A percentile compares a stretch with the other conserved stretches of the same genome.
These are phyloP conservation scores for Hypotaenidia okinawae DNA, from an alignment of 2,797 vertebrate genomes.

Conservation along the genomic window DNA sequence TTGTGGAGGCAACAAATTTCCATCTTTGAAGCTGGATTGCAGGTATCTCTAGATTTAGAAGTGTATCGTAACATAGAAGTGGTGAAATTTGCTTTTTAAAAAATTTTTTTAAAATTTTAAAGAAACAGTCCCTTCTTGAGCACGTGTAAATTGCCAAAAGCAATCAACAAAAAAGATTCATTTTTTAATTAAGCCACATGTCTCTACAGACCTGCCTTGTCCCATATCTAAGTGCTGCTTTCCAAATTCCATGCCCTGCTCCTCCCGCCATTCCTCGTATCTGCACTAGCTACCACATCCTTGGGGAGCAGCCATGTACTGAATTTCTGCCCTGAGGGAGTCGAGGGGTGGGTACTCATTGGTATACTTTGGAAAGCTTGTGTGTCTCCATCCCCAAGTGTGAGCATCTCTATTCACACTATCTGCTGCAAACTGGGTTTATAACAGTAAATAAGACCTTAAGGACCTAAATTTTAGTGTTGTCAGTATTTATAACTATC, in stretches of 20 bases:
- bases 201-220: background rate
- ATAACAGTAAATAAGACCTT: background rate
- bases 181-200: background rate
- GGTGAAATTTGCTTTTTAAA: background rate
- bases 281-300: accelerated
- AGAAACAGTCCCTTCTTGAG: background rate
- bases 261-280: background rate
- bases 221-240: background rate
- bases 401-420: background rate
- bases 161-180: background rate
- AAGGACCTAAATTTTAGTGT: accelerated
- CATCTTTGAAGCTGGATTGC: background rate
- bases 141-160: background rate
- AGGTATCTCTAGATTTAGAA: background rate
- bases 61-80: background rate
- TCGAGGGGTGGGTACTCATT: no score
- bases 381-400: accelerated
- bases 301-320: background rate
- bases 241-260: background rate
- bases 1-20: background rate
- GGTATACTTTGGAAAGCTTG: background rate
- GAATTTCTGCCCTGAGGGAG: background rate
- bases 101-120: no score
- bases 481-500: background rate
- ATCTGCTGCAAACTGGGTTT: background rate